Conservation (phyloP, 1,140 invertebrate species). For the Hyles euphorbiae region DNA sequence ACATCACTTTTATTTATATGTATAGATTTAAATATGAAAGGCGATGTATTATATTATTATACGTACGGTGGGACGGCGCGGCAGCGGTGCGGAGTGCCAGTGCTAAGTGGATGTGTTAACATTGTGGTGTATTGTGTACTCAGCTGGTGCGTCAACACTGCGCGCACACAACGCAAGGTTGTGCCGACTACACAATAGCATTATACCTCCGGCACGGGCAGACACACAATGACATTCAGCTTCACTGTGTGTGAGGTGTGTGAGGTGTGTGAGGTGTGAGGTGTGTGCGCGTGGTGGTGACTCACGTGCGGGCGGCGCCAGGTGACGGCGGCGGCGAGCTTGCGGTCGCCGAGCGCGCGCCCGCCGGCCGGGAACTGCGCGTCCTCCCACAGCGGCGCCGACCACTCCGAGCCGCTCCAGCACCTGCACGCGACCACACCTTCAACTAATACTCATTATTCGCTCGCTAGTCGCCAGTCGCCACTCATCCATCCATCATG, state of each 20-base stretch:
- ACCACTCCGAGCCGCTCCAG: constrained; percentile 22
- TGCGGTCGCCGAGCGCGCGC: constrained; percentile 26
- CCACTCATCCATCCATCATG: no score
- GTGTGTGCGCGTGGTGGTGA: neutral
- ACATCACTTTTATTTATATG: no score
- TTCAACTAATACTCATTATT: no score
- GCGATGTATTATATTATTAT: no score
- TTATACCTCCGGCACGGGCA: neutral
- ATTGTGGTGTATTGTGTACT: neutral
- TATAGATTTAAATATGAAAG: no score
- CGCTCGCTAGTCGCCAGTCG: no score
- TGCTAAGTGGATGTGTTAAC: neutral
- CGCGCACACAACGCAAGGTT: neutral
- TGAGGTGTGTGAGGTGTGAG: no score
- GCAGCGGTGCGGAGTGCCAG: neutral
- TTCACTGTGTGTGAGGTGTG: no score
- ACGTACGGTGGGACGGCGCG: neutral
- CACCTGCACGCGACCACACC: constrained; percentile 8
- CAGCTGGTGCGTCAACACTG: neutral
- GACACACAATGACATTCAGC: no score
- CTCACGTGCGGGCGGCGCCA: constrained; percentile 46
- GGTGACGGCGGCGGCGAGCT: constrained; percentile 19
- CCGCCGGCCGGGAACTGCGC: constrained; percentile 31
- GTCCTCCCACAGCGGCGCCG: constrained; percentile 36
- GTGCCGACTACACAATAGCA: neutral